Base-by-base conservation (phyloP, 2,888 invertebrate species). In the Galeruca laticollis region DNA sequence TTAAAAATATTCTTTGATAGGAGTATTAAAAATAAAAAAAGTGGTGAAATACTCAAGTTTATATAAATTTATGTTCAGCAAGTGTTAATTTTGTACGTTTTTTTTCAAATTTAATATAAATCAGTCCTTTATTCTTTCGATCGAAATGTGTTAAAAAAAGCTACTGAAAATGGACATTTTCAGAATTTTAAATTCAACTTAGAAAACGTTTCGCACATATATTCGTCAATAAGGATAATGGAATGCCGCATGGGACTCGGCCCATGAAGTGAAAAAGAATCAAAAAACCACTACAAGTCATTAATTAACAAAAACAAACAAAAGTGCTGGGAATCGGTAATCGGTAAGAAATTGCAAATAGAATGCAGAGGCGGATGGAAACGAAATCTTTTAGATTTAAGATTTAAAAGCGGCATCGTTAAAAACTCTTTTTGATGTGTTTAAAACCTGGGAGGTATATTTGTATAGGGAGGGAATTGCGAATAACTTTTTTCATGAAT, bases 261-360 rank as follows among this genome's bases (percentile, higher is more conserved):
- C 60, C 57, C 56, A 56, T 56, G 56, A 56, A 60, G 43, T 26
- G 54, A 54, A 54, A 63, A 61, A 69, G 66, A 51, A 67, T 35
- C 43, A 54, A 54, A 66, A 69, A 69, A 60, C 51, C 31, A 60
- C 60, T 73, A 71, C 70, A 74, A 68, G 71, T 60, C 74, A 71
- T 74, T 73, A 74, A 74, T 74, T 74, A 74, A 74, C 73, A 69
- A 73, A 73, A 74, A 73, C 74, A 72, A 74, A 72, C 73, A 74
- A 74, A 71, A 71, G 72, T 60, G 51, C 69, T 57, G 40, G 72
- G 73, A 68, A 74, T 72, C 65, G 66, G 71, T 71, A 73, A 73
- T 67, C 64, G 68, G 71, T 62, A 69, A 71, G 73, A 71, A 71
- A 68, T 71, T 69, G 73, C 73, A 68, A 69, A 72, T 63, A 69